Base-by-base conservation (phyloP, 92 coral and sea anemone species). In the Heteractis magnifica region DNA sequence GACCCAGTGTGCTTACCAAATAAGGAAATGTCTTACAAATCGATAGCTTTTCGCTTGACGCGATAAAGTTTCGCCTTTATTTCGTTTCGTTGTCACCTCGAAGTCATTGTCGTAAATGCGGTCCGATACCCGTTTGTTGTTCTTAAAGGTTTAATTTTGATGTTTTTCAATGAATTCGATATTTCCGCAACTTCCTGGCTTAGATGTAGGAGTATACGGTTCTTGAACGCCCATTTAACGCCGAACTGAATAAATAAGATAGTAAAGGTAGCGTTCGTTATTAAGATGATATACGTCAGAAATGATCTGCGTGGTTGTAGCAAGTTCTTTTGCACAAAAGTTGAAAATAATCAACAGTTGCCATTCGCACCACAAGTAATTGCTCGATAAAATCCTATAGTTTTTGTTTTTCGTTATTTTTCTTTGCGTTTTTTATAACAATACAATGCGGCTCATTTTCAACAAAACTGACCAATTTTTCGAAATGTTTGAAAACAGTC, bases 31-130 rank as follows among this genome's bases (percentile, higher is more conserved):
- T 9, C 12, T 68, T 5, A 10, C 73, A 26, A 68, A 68, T 68
- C 73, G 44, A 26, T 26, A 68, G 73, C 49, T 4, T 62, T 62
- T 62, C 70, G 70, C 26, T 62, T 62, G 18, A 62, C 70, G 70
- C 73, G 73, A 68, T 20, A 20, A 23, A 3, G 73, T 14, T 68
- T 68, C 73, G 73, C 49, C 48, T 20, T 21, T 20, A 34, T 68
- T 68, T 26, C 73, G 73, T 68, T 68, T 26, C 73, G 73, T 48
- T 26, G 73, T 68, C 73, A 26, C 73, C 49, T 26, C 73, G 73
- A 26, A 68, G 70, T 62, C 70, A 62, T 18, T 62, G 70, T 18
- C 70, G 70, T 62, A 62, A 62, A 62, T 18, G 44, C 44, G 7
- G 70, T 20, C 70, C 64, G 16, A 58, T 10, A 58, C 15, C 20